Conservation (phyloP, 2,797 vertebrate genomes). For the Kryptolebias ocellatus region DNA sequence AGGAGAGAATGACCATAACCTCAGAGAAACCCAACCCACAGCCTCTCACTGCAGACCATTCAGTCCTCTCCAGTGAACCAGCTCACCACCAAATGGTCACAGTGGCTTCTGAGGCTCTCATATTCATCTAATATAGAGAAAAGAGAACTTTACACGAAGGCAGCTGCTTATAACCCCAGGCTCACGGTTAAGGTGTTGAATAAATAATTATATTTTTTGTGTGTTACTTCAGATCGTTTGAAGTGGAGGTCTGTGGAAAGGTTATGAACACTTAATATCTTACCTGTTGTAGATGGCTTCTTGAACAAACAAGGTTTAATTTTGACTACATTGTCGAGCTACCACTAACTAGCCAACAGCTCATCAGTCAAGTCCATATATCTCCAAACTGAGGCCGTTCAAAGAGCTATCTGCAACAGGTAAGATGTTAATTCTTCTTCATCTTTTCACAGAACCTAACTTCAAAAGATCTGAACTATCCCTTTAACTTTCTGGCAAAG, state of each 20-base stretch:
- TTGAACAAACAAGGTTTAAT: too few species aligned
- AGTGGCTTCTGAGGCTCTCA: constrained; percentile 74
- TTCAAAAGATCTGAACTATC: too few species aligned
- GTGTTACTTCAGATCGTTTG: too few species aligned
- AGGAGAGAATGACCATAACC: constrained; percentile 84
- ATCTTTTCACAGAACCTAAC: too few species aligned
- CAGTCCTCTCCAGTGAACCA: constrained; percentile 75
- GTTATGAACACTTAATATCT: too few species aligned
- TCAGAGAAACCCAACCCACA: constrained; percentile 83
- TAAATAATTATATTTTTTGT: not conserved
- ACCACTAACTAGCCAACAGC: too few species aligned
- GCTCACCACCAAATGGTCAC: constrained; percentile 78
- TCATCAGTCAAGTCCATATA: not conserved
- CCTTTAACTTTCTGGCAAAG: not conserved
- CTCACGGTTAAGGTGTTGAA: constrained; percentile 5
- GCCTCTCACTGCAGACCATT: constrained; percentile 77
- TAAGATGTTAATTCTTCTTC: too few species aligned
- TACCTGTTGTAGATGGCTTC: too few species aligned
- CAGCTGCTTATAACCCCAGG: constrained; percentile 7
- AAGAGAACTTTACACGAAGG: constrained; percentile 33
- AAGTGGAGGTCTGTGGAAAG: too few species aligned
- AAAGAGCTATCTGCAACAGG: too few species aligned
- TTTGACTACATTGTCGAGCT: too few species aligned
- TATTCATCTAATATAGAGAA: constrained; percentile 51
- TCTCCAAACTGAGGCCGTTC: not conserved